Base-by-base conservation (phyloP, 2,113 vertebrate genomes). In the Xerus inauris region DNA sequence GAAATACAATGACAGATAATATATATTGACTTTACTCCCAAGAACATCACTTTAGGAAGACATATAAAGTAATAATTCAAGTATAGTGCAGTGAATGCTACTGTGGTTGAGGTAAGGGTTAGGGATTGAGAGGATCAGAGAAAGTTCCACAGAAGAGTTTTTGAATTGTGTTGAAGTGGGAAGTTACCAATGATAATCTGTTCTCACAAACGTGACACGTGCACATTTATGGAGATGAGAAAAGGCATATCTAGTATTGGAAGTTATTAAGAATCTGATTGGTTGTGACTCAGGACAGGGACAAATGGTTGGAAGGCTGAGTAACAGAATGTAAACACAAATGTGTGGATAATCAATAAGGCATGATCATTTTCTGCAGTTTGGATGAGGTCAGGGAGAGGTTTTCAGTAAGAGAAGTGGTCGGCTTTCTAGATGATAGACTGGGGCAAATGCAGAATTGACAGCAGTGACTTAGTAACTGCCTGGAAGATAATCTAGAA, bases 21-120 rank as follows among this genome's bases (percentile, higher is more conserved):
- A 89, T 84, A 8, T 81, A 88, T 65, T 77, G 20, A 69, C n/a
- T 28, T 94, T 73, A 13, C 47, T 89, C 11, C 9, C 54, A 89
- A 87, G 86, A 96, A 82, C 19, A 64, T 94, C 54, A 89, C 11
- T 51, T 65, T 69, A 92, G 45, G 35, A 86, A 92, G 38, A 91
- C 49, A 77, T 91, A 54, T 42, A 85, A 91, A 80, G n/a, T 42
- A 75, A 64, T 35, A 83, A 79, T 14, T 95, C n/a, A 80, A 54
- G 69, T 71, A 19, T 0, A 87, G 0, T 14, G 4, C 49, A 9
- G 71, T 40, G 3, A 64, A 49, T 47, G 19, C 30, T 69, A 7
- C 26, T 40, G 32, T 38, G 40, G 38, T 45, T 59, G 40, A 54
- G 8, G 10, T 5, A 69, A 49, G 16, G 40, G 8, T 8, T 77